phyloP scores from a whole-genome alignment of 1,140 invertebrate genomes.

The Heterodera schachtii region DNA sequence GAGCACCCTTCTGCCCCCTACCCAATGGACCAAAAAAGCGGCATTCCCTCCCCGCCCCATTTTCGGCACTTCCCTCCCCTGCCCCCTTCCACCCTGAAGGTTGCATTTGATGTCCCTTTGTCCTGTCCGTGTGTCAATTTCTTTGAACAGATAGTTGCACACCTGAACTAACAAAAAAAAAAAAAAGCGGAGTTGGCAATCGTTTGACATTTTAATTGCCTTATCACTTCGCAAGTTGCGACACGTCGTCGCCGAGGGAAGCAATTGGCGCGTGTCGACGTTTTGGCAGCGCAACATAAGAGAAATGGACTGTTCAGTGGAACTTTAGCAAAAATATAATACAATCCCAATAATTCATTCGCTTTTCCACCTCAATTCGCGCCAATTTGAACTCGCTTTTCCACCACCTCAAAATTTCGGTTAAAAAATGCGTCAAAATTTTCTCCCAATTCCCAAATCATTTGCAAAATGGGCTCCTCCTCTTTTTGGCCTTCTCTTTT shows the following conservation, averaged over 20 bases:
- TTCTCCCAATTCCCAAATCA: too few relatives aligned
- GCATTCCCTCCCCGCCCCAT: too few relatives aligned
- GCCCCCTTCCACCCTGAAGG: constrained; percentile 31
- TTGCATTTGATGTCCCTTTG: constrained; percentile 50
- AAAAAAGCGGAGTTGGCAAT: not conserved
- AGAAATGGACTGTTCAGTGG: not conserved
- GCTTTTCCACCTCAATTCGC: too few relatives aligned
- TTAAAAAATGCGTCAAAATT: too few relatives aligned
- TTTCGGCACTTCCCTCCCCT: too few relatives aligned
- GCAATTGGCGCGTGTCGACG: constrained; percentile 28
- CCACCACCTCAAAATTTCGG: too few relatives aligned
- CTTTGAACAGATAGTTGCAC: constrained; percentile 44
- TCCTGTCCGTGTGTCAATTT: constrained; percentile 49
- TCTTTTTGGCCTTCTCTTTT: too few relatives aligned
- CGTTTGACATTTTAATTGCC: not conserved
- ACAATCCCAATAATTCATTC: too few relatives aligned
- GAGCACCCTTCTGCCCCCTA: too few relatives aligned
- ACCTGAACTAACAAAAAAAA: constrained; percentile 18
- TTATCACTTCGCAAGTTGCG: constrained; percentile 47
- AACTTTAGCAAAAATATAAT: not conserved
- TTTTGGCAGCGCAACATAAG: constrained; percentile 49
- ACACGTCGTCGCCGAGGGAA: constrained; percentile 43
- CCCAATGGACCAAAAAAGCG: too few relatives aligned
- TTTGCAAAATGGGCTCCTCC: too few relatives aligned
- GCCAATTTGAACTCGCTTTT: too few relatives aligned